Conservation (phyloP, 2,888 invertebrate genomes). For the Emesis furor region DNA sequence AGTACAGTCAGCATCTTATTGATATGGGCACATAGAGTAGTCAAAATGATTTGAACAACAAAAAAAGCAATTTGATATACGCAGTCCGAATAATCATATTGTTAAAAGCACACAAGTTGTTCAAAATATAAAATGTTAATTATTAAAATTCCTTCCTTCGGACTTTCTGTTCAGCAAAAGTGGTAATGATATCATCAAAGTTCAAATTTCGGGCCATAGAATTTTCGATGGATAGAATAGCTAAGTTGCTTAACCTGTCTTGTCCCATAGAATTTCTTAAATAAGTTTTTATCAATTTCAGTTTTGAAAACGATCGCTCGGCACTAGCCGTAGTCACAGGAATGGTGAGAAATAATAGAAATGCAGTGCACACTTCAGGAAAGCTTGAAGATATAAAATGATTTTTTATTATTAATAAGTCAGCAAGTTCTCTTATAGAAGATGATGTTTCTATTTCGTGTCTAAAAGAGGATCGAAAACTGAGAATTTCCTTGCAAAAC, state of each 20-base stretch:
- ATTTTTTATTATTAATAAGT: slow-evolving; percentile 40
- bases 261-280: slow-evolving; percentile 50
- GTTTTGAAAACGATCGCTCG: slow-evolving; percentile 41
- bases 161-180: slow-evolving; percentile 43
- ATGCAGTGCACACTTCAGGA: slow-evolving; percentile 43
- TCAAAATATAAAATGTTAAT: slow-evolving; percentile 28
- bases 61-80: slow-evolving; percentile 10
- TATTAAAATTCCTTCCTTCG: slow-evolving; percentile 31
- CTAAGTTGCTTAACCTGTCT: slow-evolving; percentile 41
- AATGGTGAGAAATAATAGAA: slow-evolving; percentile 24
- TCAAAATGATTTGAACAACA: slow-evolving; percentile 18
- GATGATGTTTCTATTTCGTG: slow-evolving; percentile 2
- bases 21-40: slow-evolving; percentile 1
- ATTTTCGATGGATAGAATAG: slow-evolving; percentile 54
- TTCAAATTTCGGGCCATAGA: slow-evolving; percentile 44
- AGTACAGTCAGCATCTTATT: too few relatives aligned
- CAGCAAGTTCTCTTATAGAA: slow-evolving; percentile 38
- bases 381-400: slow-evolving; percentile 31
- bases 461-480: slow-evolving; percentile 6
- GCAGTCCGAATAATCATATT: too few relatives aligned
- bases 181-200: slow-evolving; percentile 50
- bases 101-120: too few relatives aligned
- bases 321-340: slow-evolving; percentile 35
- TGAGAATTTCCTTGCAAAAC: slow-evolving; percentile 53
- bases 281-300: slow-evolving; percentile 48